These are phyloP conservation scores for Diacarnus erythraeanus DNA, from an alignment of 37 sponge, comb jelly and placozoan species.

Conservation along the genomic window DNA sequence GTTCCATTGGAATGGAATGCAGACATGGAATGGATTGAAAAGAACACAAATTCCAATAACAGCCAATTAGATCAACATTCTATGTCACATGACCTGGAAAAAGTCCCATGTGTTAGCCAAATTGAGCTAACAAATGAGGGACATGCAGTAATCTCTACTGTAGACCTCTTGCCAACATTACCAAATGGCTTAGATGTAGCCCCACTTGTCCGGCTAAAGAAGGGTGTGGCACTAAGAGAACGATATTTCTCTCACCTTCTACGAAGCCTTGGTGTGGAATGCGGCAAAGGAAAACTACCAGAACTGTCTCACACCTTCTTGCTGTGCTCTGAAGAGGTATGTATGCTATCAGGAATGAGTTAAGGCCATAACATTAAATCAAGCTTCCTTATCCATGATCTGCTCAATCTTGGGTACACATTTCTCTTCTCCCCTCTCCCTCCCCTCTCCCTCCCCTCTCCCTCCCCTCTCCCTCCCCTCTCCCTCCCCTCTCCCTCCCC, in stretches of 20 bases:
- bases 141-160: slow-evolving; percentile 28
- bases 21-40: neutral
- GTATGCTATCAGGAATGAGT: too few species aligned
- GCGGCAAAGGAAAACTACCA: slow-evolving; percentile 17
- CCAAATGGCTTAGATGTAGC: slow-evolving; percentile 2
- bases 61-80: neutral
- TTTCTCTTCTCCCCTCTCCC: too few species aligned
- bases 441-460: too few species aligned
- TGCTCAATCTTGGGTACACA: too few species aligned
- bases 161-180: slow-evolving; percentile 35
- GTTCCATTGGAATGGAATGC: slow-evolving; percentile 3
- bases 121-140: slow-evolving; percentile 5
- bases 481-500: too few species aligned
- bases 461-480: too few species aligned
- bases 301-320: slow-evolving; percentile 31
- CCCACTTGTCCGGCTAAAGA: slow-evolving; percentile 10
- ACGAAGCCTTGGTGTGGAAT: slow-evolving; percentile 32
- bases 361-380: too few species aligned
- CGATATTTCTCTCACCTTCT: slow-evolving; percentile 11
- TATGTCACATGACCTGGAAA: neutral
- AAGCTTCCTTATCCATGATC: too few species aligned
- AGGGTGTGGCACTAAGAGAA: neutral
- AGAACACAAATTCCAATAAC: neutral
- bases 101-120: neutral
- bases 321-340: slow-evolving; percentile 29